Evolutionary conservation across 2,888 invertebrate species (phyloP), one percentile per base, ranked within the genome.

Genomic region (Drosophila mettleri): DNA sequence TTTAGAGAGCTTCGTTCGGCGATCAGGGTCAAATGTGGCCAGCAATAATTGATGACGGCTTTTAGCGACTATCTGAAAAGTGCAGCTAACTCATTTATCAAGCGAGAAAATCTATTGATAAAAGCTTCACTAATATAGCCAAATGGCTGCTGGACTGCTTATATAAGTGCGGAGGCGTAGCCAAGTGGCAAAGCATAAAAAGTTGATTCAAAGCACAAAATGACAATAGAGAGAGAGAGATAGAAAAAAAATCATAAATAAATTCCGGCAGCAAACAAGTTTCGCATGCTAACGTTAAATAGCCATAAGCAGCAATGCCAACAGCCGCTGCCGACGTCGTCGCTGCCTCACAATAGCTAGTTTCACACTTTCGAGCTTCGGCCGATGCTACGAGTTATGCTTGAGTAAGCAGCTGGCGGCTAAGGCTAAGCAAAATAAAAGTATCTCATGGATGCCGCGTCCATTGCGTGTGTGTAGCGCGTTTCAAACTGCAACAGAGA

Each of bases 401-500:
- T 72, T 74, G 77, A 83, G 74, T 77, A 72, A 74, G 60, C 59
- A 67, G 52, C 72, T 46, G 24, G 41, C 63, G 34, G 55, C 66
- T 29, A 33, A 41, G 65, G 29, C 52, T 52, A 46, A 61, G 69
- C 62, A 60, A 68, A 65, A 68, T 53, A 81, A 81, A 85, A 72
- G 74, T 79, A 88, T 87, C 79, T 74, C 76, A 74, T 84, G 70
- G 87, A 81, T 86, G 77, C 69, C 57, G 49, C 71, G 46, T 43
- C 22, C 41, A 49, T 74, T 58, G 74, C 78, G 74, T 73, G 75
- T 69, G 80, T 79, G 65, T 31, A 69, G 65, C 79, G 61, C 58
- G 78, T 75, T 74, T 16, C 51, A 14, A 63, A 33, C 53, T 78
- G 78, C 74, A 74, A 41, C 55, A 59, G 60, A 36, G 33, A 45